Evolutionary conservation across 2,888 invertebrate species (phyloP), one percentile per base, ranked within the genome.

Genomic region (Hypomecis punctinalis): DNA sequence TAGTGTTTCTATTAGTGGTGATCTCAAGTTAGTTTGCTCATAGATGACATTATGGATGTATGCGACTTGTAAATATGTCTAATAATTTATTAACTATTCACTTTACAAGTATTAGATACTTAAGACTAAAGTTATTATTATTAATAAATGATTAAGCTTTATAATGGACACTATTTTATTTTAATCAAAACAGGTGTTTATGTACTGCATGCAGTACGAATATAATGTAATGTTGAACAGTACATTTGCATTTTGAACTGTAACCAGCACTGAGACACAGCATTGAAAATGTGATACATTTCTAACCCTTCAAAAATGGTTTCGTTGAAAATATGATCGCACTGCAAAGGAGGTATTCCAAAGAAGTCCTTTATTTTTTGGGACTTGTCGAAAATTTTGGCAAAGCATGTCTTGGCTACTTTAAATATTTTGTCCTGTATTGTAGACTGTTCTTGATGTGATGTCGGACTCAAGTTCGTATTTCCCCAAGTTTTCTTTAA

Each of bases 401-500:
- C 51, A 13, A 70, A 59, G 60, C 51, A 68, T 42, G 13, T 51
- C 58, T 53, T 68, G 33, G 67, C 37, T 6, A 49, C 54, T 36
- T 61, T 57, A 53, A 59, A 9, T 23, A 42, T 60, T 8, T 53
- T 46, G 35, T 62, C 48, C 8, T 45, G 55, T 5, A 60, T 36
- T 52, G 42, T 45, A 36, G 13, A 37, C 36, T 45, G 60, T 8
- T 46, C 51, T 23, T 53, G 56, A 40, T 39, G n/a, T 33, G n/a
- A 57, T 35, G 39, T 57, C 11, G 49, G 48, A 39, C 10, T 5
- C 9, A 64, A 61, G 23, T 68, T 63, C n/a, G 57, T 61, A 36
- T 73, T 61, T 53, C 70, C 61, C 39, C 51, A 52, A 68, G 61
- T 68, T 71, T 69, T 63, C 54, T 53, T 66, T 53, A 68, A 10